phyloP scores from a whole-genome alignment of 2,113 vertebrate species.

The Sigmodon hispidus region DNA sequence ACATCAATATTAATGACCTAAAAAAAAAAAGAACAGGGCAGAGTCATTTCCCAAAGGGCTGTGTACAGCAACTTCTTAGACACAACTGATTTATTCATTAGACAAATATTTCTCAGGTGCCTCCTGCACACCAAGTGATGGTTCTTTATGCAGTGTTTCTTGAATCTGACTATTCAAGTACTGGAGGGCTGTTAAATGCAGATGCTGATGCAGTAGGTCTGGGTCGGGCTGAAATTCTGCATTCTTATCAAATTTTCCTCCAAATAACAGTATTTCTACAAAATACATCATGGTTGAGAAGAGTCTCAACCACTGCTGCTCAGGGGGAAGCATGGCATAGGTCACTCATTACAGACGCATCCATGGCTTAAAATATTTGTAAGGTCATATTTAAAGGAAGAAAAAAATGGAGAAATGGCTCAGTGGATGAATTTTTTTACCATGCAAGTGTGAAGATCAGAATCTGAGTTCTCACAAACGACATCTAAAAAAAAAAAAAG shows the following conservation, averaged over 20 bases:
- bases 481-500: neutral
- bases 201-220: neutral
- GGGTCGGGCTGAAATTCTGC: neutral
- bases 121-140: neutral
- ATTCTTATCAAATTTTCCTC: neutral
- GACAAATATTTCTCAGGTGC: neutral
- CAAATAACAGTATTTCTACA: rapidly evolving
- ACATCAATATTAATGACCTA: neutral
- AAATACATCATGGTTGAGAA: neutral
- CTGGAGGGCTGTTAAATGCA: neutral
- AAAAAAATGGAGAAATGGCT: neutral
- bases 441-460: neutral
- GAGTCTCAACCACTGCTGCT: neutral
- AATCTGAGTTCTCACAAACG: neutral
- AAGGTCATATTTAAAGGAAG: neutral
- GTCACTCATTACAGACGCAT: neutral
- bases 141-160: neutral
- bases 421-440: neutral
- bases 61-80: neutral
- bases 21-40: neutral
- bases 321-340: neutral
- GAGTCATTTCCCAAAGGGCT: neutral
- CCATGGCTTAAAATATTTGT: neutral
- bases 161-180: neutral
- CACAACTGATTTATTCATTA: constrained; percentile 8